Evolutionary conservation across 1,140 invertebrate genomes (phyloP), one percentile per base, ranked within the genome.

Genomic region (Triops cancriformis): DNA sequence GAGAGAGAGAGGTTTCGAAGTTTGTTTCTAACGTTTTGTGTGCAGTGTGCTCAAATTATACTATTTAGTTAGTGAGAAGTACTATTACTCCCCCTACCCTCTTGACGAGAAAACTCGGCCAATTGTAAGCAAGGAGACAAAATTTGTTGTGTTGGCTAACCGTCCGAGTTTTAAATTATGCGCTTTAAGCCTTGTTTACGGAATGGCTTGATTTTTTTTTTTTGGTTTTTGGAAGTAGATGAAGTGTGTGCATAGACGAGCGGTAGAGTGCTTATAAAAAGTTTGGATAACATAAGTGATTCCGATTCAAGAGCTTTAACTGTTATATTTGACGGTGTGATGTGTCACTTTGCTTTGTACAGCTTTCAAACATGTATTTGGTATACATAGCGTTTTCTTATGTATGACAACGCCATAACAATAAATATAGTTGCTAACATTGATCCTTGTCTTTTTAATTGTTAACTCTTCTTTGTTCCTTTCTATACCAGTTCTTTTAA

Each of bases 281-380:
- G 51, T 64, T 64, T 64, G 51, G 14, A 64, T 64, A 64, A 64
- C 51, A 64, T 18, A 45, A 18, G 51, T 37, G n/a, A 64, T 64
- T 64, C 51, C 51, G 51, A 64, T 64, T n/a, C 51, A 64, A 64
- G 51, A 64, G 51, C 51, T 64, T 64, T 64, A 64, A 64, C 23
- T 64, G 51, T 64, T 64, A 64, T 64, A 37, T 64, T 12, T 64
- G 51, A 64, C 6, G 51, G 23, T 23, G 51, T 64, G n/a, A 64
- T 23, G 51, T 64, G 51, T 18, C 23, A 64, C 51, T 18, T 64
- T 3, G 51, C 51, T 64, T 64, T 64, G 51, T 64, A 64, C 7
- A 64, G 51, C 51, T 64, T 64, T 37, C 31, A 7, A n/a, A 37
- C 31, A 37, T 37, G 31, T 23, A 23, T 64, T 18, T 64, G 51